Percentiles rank a stretch among this genome's conserved stretches.
phyloP scores from a whole-genome alignment of 64 coral and sea anemone genomes.

The Hydrozoanthus tunicans region DNA sequence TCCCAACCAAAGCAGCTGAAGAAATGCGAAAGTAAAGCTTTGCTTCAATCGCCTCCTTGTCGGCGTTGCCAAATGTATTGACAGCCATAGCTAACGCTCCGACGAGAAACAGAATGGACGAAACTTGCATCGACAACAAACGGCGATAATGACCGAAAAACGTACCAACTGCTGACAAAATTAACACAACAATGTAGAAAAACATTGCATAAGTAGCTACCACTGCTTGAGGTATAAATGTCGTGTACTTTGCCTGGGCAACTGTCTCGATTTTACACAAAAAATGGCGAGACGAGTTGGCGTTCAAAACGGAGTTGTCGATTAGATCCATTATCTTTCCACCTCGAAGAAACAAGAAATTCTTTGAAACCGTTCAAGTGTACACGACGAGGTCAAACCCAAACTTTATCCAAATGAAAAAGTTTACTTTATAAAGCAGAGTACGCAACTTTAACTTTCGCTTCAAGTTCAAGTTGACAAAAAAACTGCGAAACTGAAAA shows the following conservation, averaged over 20 bases:
- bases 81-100: conserved; percentile 57
- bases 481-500: too few relatives aligned
- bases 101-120: conserved; percentile 65
- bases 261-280: conserved; percentile 14
- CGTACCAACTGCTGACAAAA: conserved; percentile 36
- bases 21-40: conserved; percentile 50
- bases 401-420: too few relatives aligned
- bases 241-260: conserved; percentile 41
- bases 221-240: conserved; percentile 19
- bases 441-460: too few relatives aligned
- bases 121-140: conserved; percentile 53
- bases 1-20: conserved; percentile 45
- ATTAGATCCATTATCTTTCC: neutral
- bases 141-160: conserved; percentile 32
- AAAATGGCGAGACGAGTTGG: neutral
- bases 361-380: too few relatives aligned
- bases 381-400: too few relatives aligned
- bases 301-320: neutral
- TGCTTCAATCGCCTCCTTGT: conserved; percentile 41
- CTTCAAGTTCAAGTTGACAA: too few relatives aligned
- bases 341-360: too few relatives aligned
- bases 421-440: too few relatives aligned
- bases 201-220: conserved; percentile 52
- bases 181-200: conserved; percentile 61
- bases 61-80: conserved; percentile 43